Percentiles rank a stretch among this genome's conserved stretches.
Evolutionary conservation across 2,888 invertebrate genomes (phyloP).

Genomic region (Tetragonisca angustula): DNA sequence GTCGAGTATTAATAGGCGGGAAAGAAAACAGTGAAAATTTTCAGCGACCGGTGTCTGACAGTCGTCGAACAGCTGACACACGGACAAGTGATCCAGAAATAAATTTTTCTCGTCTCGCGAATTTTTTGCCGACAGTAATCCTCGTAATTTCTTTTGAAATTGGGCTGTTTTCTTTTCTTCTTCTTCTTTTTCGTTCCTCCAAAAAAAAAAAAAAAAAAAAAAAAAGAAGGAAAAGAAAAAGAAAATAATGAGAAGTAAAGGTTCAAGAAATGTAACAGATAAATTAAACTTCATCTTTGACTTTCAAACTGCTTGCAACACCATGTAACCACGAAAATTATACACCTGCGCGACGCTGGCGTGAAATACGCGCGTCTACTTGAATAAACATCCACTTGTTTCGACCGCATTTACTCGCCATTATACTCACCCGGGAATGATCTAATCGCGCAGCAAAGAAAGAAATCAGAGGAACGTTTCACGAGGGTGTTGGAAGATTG

Average conservation of each 20-base stretch:
- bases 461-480: not conserved
- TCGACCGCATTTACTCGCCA: not conserved
- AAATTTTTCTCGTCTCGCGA: constrained; percentile 36
- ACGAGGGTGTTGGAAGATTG: not conserved
- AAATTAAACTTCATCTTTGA: not conserved
- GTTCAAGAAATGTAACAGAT: not conserved
- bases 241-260: not conserved
- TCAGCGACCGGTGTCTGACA: constrained; percentile 63
- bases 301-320: not conserved
- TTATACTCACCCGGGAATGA: not conserved
- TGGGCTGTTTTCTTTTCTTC: not conserved
- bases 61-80: constrained; percentile 63
- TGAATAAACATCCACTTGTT: not conserved
- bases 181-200: not conserved
- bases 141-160: not conserved
- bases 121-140: constrained; percentile 1
- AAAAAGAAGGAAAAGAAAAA: not conserved
- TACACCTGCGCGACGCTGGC: too few species aligned
- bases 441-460: not conserved
- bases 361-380: not conserved
- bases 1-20: constrained; percentile 64
- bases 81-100: constrained; percentile 44
- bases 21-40: constrained; percentile 71
- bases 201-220: not conserved
- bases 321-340: not conserved